Evolutionary conservation across 2,113 vertebrate species (phyloP).

Genomic region (Actenoides lindsayi): DNA sequence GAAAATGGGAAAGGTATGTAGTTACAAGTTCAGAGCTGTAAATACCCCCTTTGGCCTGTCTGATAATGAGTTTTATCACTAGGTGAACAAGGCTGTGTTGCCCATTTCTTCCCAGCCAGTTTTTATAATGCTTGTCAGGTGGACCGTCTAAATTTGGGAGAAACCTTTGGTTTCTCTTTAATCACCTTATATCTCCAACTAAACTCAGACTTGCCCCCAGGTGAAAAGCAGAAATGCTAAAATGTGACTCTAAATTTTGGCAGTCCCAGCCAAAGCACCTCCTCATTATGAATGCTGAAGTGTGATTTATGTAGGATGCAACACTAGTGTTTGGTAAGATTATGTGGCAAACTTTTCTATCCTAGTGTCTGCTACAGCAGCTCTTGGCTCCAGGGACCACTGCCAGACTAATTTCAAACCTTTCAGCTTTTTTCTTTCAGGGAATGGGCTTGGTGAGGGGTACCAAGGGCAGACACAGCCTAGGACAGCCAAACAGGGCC

Average conservation of each 20-base stretch:
- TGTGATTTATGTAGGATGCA: not conserved
- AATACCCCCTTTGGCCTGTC: not conserved
- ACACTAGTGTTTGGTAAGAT: not conserved
- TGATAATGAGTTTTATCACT: not conserved
- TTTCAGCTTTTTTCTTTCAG: not conserved
- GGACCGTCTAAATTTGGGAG: not conserved
- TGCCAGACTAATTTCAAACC: not conserved
- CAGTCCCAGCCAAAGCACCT: not conserved
- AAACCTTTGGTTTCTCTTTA: not conserved
- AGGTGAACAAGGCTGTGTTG: not conserved
- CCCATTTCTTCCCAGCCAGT: not conserved
- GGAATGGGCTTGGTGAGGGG: not conserved
- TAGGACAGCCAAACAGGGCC: rapidly evolving
- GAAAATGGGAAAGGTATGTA: not conserved
- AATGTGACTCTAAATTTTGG: not conserved
- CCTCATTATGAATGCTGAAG: not conserved
- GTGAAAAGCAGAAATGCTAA: not conserved
- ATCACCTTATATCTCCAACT: not conserved
- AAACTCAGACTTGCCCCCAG: not conserved
- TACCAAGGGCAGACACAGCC: not conserved
- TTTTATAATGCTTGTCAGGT: not conserved
- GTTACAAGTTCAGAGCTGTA: not conserved
- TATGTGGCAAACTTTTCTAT: not conserved
- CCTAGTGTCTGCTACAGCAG: not conserved
- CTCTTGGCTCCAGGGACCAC: rapidly evolving